phyloP scores from a whole-genome alignment of 2,888 invertebrate genomes.

The Schizotus pectinicornis region DNA sequence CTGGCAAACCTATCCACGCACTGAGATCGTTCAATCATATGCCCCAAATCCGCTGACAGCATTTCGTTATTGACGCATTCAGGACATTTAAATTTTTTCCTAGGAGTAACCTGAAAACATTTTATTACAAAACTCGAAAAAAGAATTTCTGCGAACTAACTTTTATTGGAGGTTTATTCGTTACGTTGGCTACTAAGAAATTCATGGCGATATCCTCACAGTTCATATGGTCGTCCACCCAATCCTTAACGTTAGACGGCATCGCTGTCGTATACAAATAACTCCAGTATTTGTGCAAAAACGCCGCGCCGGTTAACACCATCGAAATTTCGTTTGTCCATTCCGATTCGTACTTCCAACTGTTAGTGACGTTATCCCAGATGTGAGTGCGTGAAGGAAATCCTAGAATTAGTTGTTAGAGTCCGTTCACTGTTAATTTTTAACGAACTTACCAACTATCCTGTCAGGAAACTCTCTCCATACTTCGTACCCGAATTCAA shows the following conservation, averaged over 20 bases:
- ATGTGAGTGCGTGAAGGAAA: constrained; percentile 94
- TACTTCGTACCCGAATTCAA: constrained; percentile 93
- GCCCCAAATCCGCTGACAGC: constrained; percentile 89
- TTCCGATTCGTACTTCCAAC: constrained; percentile 95
- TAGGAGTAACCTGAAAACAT: constrained; percentile 78
- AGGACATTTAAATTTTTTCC: constrained; percentile 97
- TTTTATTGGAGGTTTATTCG: constrained; percentile 93
- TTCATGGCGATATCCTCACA: constrained; percentile 99
- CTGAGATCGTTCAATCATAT: constrained; percentile 91
- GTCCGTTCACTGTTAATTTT: neutral
- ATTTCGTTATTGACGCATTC: constrained; percentile 93
- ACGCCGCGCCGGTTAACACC: constrained; percentile 95
- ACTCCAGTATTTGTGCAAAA: constrained; percentile 96
- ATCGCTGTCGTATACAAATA: constrained; percentile 90
- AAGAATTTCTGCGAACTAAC: constrained; percentile 54
- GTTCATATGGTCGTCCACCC: constrained; percentile 96
- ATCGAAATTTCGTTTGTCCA: constrained; percentile 97
- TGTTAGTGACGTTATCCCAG: constrained; percentile 85
- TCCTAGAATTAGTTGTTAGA: constrained; percentile 60
- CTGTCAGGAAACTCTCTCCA: constrained; percentile 97
- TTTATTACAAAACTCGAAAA: constrained; percentile 3
- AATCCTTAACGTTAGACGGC: constrained; percentile 82
- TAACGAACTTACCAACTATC: constrained; percentile 67
- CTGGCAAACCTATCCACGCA: constrained; percentile 81
- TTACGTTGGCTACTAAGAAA: constrained; percentile 91